phyloP scores from a whole-genome alignment of 2,888 invertebrate species.

The Barypeithes pellucidus region DNA sequence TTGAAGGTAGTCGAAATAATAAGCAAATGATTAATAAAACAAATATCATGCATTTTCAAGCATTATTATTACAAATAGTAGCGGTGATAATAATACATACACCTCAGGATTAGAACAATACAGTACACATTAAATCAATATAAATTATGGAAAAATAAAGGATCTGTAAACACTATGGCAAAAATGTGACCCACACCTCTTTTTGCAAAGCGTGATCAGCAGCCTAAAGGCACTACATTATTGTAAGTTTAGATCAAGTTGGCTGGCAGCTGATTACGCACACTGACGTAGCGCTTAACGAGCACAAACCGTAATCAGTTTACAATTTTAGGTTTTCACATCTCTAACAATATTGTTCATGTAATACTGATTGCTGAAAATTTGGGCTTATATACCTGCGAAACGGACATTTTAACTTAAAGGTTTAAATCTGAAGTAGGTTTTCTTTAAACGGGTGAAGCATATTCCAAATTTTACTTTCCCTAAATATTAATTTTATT shows the following conservation, averaged over 20 bases:
- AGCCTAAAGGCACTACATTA: slow-evolving; percentile 71
- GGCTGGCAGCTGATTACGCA: slow-evolving; percentile 71
- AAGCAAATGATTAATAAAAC: slow-evolving; percentile 78
- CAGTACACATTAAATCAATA: slow-evolving; percentile 70
- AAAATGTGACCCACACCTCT: slow-evolving; percentile 70
- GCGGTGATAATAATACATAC: slow-evolving; percentile 75
- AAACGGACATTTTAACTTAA: too few species aligned
- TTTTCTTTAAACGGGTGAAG: too few species aligned
- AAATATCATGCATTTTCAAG: slow-evolving; percentile 91
- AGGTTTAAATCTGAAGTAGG: too few species aligned
- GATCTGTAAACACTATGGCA: slow-evolving; percentile 58
- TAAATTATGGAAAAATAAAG: slow-evolving; percentile 64
- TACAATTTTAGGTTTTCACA: too few species aligned
- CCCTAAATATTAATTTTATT: too few species aligned
- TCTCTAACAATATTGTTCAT: too few species aligned
- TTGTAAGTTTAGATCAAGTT: slow-evolving; percentile 66
- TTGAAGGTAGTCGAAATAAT: slow-evolving; percentile 65
- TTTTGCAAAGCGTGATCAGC: slow-evolving; percentile 70
- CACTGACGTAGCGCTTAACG: slow-evolving; percentile 60
- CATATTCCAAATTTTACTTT: too few species aligned
- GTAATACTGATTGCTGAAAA: too few species aligned
- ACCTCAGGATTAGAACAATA: slow-evolving; percentile 74
- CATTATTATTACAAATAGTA: slow-evolving; percentile 90
- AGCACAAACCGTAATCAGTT: slow-evolving; percentile 11
- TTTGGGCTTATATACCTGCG: too few species aligned